These are phyloP conservation scores for Bubo bubo DNA, from an alignment of 2,113 vertebrate species.

Conservation along the genomic window DNA sequence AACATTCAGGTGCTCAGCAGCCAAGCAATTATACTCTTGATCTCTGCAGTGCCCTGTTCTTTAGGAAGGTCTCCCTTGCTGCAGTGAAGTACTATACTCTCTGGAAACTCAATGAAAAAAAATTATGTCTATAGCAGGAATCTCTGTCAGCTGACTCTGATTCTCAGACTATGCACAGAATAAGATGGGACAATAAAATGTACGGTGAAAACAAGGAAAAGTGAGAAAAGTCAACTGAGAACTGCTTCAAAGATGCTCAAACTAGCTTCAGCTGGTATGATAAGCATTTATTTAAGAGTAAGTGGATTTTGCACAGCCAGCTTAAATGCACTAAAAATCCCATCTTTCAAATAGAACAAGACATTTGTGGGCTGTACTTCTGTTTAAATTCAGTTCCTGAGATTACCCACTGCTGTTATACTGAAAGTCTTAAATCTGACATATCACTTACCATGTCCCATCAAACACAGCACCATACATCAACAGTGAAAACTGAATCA, in stretches of 20 bases:
- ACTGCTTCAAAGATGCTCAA: neutral
- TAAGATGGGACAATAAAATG: neutral
- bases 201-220: neutral
- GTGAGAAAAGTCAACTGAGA: neutral
- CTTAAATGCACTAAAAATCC: neutral
- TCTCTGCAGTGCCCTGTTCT: slow-evolving; percentile 10
- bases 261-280: neutral
- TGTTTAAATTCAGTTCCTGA: neutral
- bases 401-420: neutral
- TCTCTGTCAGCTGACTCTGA: neutral
- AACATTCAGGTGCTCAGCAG: slow-evolving; percentile 22
- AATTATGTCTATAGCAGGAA: neutral
- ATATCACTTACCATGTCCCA: neutral
- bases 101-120: neutral
- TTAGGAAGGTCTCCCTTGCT: slow-evolving; percentile 22
- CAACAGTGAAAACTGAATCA: neutral
- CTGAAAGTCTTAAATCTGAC: neutral
- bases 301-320: slow-evolving; percentile 5
- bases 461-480: neutral
- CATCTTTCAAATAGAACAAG: slow-evolving; percentile 8
- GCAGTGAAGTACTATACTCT: neutral
- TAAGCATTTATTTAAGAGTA: neutral
- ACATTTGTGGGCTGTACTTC: neutral
- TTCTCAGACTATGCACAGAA: neutral
- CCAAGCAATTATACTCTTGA: slow-evolving; percentile 17